Base-by-base conservation (phyloP, 2,888 invertebrate species). In the Erynnis tages region DNA sequence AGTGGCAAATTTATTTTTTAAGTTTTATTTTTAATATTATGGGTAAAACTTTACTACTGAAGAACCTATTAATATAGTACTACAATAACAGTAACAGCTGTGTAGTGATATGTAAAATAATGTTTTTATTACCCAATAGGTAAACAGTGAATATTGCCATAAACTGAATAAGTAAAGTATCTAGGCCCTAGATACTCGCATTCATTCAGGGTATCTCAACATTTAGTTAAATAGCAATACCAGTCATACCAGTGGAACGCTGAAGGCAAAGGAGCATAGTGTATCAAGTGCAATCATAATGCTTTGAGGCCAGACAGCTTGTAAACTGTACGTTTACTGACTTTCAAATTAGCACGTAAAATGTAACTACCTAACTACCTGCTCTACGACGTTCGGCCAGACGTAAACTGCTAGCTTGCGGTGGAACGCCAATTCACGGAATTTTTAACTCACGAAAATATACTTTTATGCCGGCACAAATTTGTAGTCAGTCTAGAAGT, bases 221-320 rank as follows among this genome's bases (percentile, higher is more conserved):
- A n/a, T n/a, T n/a, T n/a, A n/a, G n/a, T n/a, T n/a, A n/a, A n/a
- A n/a, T n/a, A n/a, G n/a, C n/a, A n/a, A 21, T 21, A 5, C 5
- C 21, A 21, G 21, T 34, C 4, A n/a, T 17, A 16, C 5, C 40
- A 14, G 25, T 8, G 21, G 25, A 19, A 29, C 38, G 4, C 14
- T 2, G 8, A 29, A 38, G 19, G 29, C 38, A 29, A 47, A 35
- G 19, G 37, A 8, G 11, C 37, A 34, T 30, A 16, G 16, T 14
- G n/a, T 44, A 23, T 30, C 32, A 21, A 19, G n/a, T 16, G 21
- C 23, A 25, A 17, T 49, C 32, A 29, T 47, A 50, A 34, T 32
- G 53, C 54, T 38, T 41, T 68, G 69, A 72, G 73, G 73, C 67
- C 74, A 76, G 71, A 68, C 73, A 60, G 61, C 58, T 65, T 60